Evolutionary conservation across 1,140 invertebrate species (phyloP), one percentile per base, ranked within the genome.

Genomic region (Apis cerana): DNA sequence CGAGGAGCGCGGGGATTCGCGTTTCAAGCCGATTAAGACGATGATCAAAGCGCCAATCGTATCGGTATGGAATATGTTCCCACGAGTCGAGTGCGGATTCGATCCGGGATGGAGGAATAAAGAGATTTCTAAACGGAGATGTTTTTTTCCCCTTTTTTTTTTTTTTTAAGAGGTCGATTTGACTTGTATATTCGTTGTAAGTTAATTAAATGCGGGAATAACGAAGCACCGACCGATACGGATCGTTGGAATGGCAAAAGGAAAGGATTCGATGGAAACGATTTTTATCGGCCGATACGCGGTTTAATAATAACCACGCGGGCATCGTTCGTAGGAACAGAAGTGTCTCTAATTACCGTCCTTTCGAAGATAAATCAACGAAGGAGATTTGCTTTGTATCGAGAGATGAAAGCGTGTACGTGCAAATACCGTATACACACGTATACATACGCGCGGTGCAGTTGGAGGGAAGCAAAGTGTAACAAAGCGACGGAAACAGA

Each of bases 11-110:
- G 62, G 2, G 69, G 12, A 2, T 19, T 33, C 79, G 72, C 74
- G 74, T 72, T 71, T 33, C 56, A 52, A 67, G 78, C 74, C 83
- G 85, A 87, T 88, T 82, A 82, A 81, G 79, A 64, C 85, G 69
- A 54, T 62, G 62, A 68, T 70, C 58, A 64, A 68, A 74, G 56
- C 62, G 43, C 50, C 48, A 48, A 48, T 68, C 19, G 17, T 65
- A 58, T 48, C 56, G 52, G 33, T 21, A 11, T 33, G n/a, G 52
- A 21, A 21, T 15, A 48, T 48, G 43, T 81, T 81, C 56, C 72
- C 74, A 68, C 78, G 74, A 69, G 56, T 54, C 43, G 72, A 81
- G 77, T 67, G 56, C 62, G 81, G 62, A 48, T 52, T 17, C 68
- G 54, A 69, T 82, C 27, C 27, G 72, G 69, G 21, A 76, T 80